Conservation (phyloP, 2,888 invertebrate genomes). For the Digitonthophagus gazella region DNA sequence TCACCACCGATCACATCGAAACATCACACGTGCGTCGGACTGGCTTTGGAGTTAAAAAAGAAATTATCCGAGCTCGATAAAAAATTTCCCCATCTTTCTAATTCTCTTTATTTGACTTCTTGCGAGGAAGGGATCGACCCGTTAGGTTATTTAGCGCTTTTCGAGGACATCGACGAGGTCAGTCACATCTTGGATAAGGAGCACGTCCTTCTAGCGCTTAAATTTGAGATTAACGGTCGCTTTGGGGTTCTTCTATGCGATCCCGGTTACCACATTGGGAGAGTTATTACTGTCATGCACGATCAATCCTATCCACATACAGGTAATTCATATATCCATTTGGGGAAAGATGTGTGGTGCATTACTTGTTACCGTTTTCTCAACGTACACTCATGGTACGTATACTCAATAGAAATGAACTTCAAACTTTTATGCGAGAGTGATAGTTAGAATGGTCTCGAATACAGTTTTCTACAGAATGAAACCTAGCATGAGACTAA, state of each 20-base stretch:
- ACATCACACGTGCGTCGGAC: slow-evolving; percentile 86
- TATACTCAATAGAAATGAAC: too few species aligned
- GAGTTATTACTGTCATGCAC: slow-evolving; percentile 83
- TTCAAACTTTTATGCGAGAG: too few species aligned
- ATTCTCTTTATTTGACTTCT: slow-evolving; percentile 72
- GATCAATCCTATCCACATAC: slow-evolving; percentile 85
- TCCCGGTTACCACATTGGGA: slow-evolving; percentile 87
- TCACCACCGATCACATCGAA: slow-evolving; percentile 73
- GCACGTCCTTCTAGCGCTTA: slow-evolving; percentile 79
- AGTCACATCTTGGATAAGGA: slow-evolving; percentile 73
- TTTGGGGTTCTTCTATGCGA: slow-evolving; percentile 79
- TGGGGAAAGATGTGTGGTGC: too few species aligned
- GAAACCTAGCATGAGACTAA: too few species aligned
- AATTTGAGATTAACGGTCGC: slow-evolving; percentile 70
- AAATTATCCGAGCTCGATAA: slow-evolving; percentile 62
- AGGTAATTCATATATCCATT: too few species aligned
- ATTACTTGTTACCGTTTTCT: too few species aligned
- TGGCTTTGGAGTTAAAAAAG: slow-evolving; percentile 76
- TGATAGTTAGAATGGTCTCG: too few species aligned
- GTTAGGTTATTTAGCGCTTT: slow-evolving; percentile 61
- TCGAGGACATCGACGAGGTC: slow-evolving; percentile 57
- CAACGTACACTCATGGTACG: too few species aligned
- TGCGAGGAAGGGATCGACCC: slow-evolving; percentile 81
- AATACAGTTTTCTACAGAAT: too few species aligned
- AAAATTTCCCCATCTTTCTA: slow-evolving; percentile 63